Evolutionary conservation across 2,113 vertebrate genomes (phyloP).

Genomic region (Melanerpes aurifrons): DNA sequence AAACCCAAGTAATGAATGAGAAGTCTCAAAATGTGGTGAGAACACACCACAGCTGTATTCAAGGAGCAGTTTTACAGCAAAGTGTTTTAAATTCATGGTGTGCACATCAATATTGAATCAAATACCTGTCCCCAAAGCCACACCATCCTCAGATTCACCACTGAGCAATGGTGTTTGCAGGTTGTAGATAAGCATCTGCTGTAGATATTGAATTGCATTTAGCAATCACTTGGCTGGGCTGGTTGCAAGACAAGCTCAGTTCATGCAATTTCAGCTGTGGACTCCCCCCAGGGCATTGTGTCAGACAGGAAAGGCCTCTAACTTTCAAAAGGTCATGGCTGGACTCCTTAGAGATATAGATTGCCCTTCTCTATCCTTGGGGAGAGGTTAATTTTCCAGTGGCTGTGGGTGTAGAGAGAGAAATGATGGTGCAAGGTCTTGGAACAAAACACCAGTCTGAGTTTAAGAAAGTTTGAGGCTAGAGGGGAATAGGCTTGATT

Average conservation of each 20-base stretch:
- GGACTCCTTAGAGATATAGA: background rate
- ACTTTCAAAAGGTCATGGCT: conserved; percentile 14
- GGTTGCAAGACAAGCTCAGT: conserved; percentile 11
- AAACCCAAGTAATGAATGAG: background rate
- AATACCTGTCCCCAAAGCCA: background rate
- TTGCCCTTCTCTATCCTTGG: conserved; percentile 44
- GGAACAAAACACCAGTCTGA: conserved; percentile 18
- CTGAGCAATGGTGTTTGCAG: background rate
- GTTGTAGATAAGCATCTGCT: background rate
- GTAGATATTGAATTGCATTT: background rate
- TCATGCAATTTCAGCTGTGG: conserved; percentile 12
- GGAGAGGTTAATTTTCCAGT: conserved; percentile 13
- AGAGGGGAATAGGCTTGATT: conserved; percentile 25
- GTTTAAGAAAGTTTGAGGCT: conserved; percentile 44
- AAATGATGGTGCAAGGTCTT: conserved; percentile 53
- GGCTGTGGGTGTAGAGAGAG: background rate
- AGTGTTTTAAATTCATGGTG: background rate
- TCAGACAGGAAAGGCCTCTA: conserved; percentile 40
- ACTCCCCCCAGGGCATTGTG: conserved; percentile 36
- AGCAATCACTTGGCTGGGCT: conserved; percentile 21
- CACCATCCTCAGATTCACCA: background rate
- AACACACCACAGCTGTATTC: background rate
- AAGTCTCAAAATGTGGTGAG: background rate
- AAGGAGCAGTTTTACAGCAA: background rate
- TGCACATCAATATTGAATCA: background rate